Conservation (phyloP, 2,888 invertebrate species). For the Opisthograptis luteolata region DNA sequence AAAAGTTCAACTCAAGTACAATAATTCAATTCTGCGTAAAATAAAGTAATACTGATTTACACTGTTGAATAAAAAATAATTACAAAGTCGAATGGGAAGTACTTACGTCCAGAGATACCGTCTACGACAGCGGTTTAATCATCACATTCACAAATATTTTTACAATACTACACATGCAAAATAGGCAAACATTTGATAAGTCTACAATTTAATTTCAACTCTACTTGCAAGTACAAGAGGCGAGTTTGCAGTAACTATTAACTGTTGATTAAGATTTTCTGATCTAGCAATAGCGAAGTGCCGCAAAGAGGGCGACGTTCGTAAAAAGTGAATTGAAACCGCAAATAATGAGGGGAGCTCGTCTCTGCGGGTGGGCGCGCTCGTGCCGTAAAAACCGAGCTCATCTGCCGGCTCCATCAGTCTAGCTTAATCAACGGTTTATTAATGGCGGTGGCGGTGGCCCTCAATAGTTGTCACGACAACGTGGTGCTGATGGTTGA, state of each 20-base stretch:
- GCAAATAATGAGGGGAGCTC: slow-evolving; percentile 77
- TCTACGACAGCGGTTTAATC: slow-evolving; percentile 29
- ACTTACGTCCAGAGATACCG: slow-evolving; percentile 10
- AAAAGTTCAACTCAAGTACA: no score
- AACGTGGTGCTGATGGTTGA: slow-evolving; percentile 46
- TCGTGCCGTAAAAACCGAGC: slow-evolving; percentile 81
- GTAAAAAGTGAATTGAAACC: slow-evolving; percentile 83
- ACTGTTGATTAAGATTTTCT: slow-evolving; percentile 59
- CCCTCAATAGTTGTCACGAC: slow-evolving; percentile 49
- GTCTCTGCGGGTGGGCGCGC: slow-evolving; percentile 78
- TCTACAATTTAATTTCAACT: slow-evolving; percentile 10
- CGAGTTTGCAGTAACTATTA: slow-evolving; percentile 20
- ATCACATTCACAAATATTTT: slow-evolving; percentile 16
- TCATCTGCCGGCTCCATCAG: slow-evolving; percentile 79
- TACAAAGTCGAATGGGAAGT: background rate
- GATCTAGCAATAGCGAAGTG: slow-evolving; percentile 56
- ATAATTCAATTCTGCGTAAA: no score
- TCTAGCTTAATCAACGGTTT: slow-evolving; percentile 75
- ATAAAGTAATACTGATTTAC: no score
- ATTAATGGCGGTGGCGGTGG: slow-evolving; percentile 70
- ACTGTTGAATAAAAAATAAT: background rate
- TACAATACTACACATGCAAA: slow-evolving; percentile 17
- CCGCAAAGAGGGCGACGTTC: slow-evolving; percentile 70
- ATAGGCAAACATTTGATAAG: slow-evolving; percentile 34
- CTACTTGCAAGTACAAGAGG: slow-evolving; percentile 1